Conservation (phyloP, 2,113 vertebrate genomes). For the Heterochromis multidens region DNA sequence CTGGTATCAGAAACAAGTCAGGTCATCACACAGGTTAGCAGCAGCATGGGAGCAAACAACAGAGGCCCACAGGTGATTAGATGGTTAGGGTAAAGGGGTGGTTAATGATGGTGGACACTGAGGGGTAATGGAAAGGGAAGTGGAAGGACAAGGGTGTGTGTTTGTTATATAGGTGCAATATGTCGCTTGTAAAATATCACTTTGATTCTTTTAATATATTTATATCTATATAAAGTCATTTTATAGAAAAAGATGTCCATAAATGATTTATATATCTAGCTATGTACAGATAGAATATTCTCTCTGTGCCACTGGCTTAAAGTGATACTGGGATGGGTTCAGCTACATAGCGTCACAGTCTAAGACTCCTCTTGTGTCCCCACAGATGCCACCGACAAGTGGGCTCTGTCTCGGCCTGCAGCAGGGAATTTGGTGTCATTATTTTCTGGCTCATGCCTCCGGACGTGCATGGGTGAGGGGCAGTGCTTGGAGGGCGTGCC, state of each 20-base stretch:
- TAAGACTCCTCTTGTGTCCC: slow-evolving; percentile 88
- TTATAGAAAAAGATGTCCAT: slow-evolving; percentile 78
- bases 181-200: slow-evolving; percentile 45
- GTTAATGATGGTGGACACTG: slow-evolving; percentile 51
- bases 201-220: slow-evolving; percentile 55
- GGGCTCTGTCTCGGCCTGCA: slow-evolving; percentile 83
- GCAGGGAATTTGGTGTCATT: slow-evolving; percentile 85
- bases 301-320: slow-evolving; percentile 51
- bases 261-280: slow-evolving; percentile 76
- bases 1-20: slow-evolving; percentile 95
- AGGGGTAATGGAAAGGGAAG: slow-evolving; percentile 11
- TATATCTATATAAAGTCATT: slow-evolving; percentile 80
- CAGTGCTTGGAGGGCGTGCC: slow-evolving; percentile 87
- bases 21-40: slow-evolving; percentile 77
- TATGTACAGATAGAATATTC: slow-evolving; percentile 67
- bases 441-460: slow-evolving; percentile 84
- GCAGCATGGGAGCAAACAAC: slow-evolving; percentile 60
- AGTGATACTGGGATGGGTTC: slow-evolving; percentile 18
- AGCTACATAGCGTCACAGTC: slow-evolving; percentile 45
- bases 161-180: slow-evolving; percentile 20
- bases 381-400: slow-evolving; percentile 79
- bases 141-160: slow-evolving; percentile 8
- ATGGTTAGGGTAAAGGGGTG: slow-evolving; percentile 2
- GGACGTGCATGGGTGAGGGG: slow-evolving; percentile 78
- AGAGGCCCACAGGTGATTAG: slow-evolving; percentile 37